Conservation (phyloP, 2,888 invertebrate species). For the Bombylius major region DNA sequence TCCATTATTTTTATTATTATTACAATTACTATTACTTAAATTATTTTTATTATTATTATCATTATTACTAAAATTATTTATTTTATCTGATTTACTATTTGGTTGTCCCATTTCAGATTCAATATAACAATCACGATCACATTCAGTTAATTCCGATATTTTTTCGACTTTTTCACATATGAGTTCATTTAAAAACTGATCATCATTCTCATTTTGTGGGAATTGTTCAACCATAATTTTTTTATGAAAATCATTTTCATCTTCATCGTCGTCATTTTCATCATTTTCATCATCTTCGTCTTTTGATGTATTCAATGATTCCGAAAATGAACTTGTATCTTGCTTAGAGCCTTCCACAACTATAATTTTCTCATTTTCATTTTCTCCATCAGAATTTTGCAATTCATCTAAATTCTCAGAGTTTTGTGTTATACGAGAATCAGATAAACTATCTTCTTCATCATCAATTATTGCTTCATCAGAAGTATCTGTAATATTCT, state of each 20-base stretch:
- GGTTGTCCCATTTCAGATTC: conserved; percentile 16
- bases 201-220: neutral
- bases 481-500: no score
- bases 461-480: neutral
- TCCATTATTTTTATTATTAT: neutral
- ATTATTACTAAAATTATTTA: neutral
- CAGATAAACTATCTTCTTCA: neutral
- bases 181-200: neutral
- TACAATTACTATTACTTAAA: conserved; percentile 7
- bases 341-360: neutral
- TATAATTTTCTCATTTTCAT: neutral
- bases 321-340: neutral
- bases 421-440: no score
- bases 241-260: neutral
- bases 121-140: conserved; percentile 20
- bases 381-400: neutral
- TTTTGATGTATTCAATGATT: neutral
- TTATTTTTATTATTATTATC: neutral
- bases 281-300: neutral
- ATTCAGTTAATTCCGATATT: conserved; percentile 20
- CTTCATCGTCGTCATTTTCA: neutral
- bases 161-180: conserved; percentile 1
- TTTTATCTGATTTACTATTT: conserved; percentile 9
- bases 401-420: no score
- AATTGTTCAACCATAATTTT: neutral